Base-by-base conservation (phyloP, 64 coral and sea anemone genomes). In the Pocillopora verrucosa region DNA sequence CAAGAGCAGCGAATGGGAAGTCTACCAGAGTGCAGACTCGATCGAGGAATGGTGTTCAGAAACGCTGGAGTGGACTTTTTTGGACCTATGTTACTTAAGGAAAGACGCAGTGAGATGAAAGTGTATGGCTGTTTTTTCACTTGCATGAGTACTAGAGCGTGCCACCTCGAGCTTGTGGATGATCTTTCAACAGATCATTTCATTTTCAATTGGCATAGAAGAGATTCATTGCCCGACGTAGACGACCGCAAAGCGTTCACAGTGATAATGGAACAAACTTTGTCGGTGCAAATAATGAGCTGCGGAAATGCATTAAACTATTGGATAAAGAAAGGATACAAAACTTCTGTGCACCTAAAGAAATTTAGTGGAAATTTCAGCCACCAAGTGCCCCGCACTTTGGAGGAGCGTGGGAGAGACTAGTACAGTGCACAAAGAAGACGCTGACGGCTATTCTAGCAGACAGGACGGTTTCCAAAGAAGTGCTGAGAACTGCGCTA, bases 341-440 rank as follows among this genome's bases (percentile, higher is more conserved):
- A 81, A 75, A 93, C 69, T 73, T 74, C 76, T 76, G 80, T 65
- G 77, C 77, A 7, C 86, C 58, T 19, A 76, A 88, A 13, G 57
- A 74, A 73, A 30, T 1, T n/a, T n/a, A n/a, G n/a, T n/a, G n/a
- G n/a, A n/a, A n/a, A 74, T 69, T 2, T 76, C 87, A 35, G 78
- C 76, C 87, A 65, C 78, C 34, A 86, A 86, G 0, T 84, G 91
- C 26, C n/a, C n/a, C n/a, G n/a, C n/a, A n/a, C n/a, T n/a, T n/a
- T n/a, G n/a, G n/a, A n/a, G n/a, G n/a, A n/a, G 77, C 59, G 13
- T 82, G 84, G 92, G 59, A 87, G 25, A 72, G 74, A 87, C 25
- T 92, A 58, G 75, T 92, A 30, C 92, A 89, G 60, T 89, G 79
- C 15, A 77, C 45, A 36, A 89, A 89, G 26, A 89, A 79, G 51